Conservation (phyloP, 2,888 invertebrate species). For the Heliconius erato region DNA sequence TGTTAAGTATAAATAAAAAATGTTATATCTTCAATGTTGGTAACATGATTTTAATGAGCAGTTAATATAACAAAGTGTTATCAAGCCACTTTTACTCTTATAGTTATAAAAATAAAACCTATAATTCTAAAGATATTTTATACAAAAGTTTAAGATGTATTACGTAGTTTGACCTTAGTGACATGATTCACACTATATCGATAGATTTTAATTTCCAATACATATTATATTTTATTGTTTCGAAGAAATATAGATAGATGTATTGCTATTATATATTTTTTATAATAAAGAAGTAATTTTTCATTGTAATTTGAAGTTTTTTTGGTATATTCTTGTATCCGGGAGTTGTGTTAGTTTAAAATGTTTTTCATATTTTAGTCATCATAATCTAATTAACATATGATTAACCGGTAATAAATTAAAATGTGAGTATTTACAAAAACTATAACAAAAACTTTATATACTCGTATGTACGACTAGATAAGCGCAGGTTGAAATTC, state of each 20-base stretch:
- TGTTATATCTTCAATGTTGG: conserved; percentile 13
- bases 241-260: conserved; percentile 14
- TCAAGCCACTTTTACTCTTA: not conserved
- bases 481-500: no score
- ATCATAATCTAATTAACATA: not conserved
- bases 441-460: no score
- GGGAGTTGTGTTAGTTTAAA: conserved; percentile 4
- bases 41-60: conserved; percentile 32
- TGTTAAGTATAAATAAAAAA: conserved; percentile 15
- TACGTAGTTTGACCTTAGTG: conserved; percentile 27
- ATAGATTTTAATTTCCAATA: conserved; percentile 23
- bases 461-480: no score
- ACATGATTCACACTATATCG: conserved; percentile 35
- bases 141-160: conserved; percentile 27
- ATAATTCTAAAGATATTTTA: not conserved
- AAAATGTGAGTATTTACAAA: not conserved
- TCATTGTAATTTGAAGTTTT: conserved; percentile 11
- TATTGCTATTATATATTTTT: not conserved
- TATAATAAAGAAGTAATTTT: not conserved
- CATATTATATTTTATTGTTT: conserved; percentile 31
- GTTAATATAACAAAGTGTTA: conserved; percentile 3
- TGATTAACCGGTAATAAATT: not conserved
- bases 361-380: not conserved
- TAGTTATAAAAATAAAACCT: not conserved
- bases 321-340: conserved; percentile 13